Percentiles rank a stretch among this genome's conserved stretches.
These are phyloP conservation scores for Clivina fossor DNA, from an alignment of 2,888 invertebrate species.

Conservation along the genomic window DNA sequence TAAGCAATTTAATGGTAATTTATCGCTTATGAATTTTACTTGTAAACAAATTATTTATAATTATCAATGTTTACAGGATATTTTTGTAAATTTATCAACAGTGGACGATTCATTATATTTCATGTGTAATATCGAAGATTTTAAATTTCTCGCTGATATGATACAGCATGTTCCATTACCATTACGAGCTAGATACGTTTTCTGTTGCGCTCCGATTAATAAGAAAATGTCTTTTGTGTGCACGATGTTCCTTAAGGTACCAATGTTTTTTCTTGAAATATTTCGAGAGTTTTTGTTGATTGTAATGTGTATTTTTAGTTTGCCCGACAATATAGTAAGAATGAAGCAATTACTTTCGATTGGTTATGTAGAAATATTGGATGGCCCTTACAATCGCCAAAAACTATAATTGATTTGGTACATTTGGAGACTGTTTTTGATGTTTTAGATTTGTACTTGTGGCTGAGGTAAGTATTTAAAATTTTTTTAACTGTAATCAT, in stretches of 20 bases:
- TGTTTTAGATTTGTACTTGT: constrained; percentile 92
- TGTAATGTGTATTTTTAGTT: constrained; percentile 60
- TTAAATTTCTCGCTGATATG: constrained; percentile 96
- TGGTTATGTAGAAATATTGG: constrained; percentile 84
- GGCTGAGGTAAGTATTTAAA: constrained; percentile 76
- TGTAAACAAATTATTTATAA: constrained; percentile 10
- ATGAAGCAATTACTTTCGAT: constrained; percentile 82
- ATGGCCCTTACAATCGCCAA: constrained; percentile 85
- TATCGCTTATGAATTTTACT: constrained; percentile 14
- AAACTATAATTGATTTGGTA: constrained; percentile 83
- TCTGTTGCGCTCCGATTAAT: constrained; percentile 97
- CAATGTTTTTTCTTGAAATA: constrained; percentile 13
- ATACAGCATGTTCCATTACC: constrained; percentile 93
- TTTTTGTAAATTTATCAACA: constrained; percentile 88
- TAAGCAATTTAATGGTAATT: constrained; percentile 88
- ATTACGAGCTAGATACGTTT: constrained; percentile 86
- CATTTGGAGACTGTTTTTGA: constrained; percentile 94
- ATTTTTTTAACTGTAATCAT: too few relatives aligned
- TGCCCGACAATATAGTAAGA: constrained; percentile 87
- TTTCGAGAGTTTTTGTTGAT: constrained; percentile 12
- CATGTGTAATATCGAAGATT: constrained; percentile 94
- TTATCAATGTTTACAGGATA: constrained; percentile 67
- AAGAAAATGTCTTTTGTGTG: constrained; percentile 90
- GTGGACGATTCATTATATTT: constrained; percentile 93
- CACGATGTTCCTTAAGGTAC: constrained; percentile 93